These are phyloP conservation scores for Ethmia dodecea DNA, from an alignment of 2,888 invertebrate genomes.

Conservation along the genomic window DNA sequence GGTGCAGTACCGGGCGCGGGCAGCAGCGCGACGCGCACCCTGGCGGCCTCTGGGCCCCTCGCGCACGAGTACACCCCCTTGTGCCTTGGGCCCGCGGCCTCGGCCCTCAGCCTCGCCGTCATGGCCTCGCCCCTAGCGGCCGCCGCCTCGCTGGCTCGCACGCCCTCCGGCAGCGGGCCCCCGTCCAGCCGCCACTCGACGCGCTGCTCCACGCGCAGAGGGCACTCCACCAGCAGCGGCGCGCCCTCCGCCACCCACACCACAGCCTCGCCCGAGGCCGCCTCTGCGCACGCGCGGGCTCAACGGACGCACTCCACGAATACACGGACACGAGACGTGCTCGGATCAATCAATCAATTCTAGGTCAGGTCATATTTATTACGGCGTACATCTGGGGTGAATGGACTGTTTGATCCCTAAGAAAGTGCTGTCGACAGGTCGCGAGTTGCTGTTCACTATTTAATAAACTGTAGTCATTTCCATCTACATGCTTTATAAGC, in stretches of 20 bases:
- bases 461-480: no score
- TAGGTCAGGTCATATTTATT: no score
- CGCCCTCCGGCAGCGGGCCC: slow-evolving; percentile 36
- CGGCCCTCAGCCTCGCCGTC: slow-evolving; percentile 37
- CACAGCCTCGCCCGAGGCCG: slow-evolving; percentile 26
- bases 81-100: slow-evolving; percentile 28
- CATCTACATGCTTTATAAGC: no score
- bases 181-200: slow-evolving; percentile 45
- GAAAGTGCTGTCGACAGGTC: no score
- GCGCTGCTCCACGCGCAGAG: slow-evolving; percentile 48
- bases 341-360: no score
- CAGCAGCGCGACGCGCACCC: slow-evolving; percentile 15
- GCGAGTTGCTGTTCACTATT: no score
- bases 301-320: not conserved
- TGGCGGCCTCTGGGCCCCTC: slow-evolving; percentile 15
- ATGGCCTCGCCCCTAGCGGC: slow-evolving; percentile 25
- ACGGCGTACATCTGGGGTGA: no score
- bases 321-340: not conserved
- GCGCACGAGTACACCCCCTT: slow-evolving; percentile 16
- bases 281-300: slow-evolving; percentile 28
- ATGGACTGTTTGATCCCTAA: no score
- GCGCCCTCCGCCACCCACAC: slow-evolving; percentile 47
- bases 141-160: slow-evolving; percentile 29
- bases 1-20: slow-evolving; percentile 14
- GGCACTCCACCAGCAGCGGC: slow-evolving; percentile 56